Evolutionary conservation across 2,113 vertebrate species (phyloP).

Genomic region (Lota lota): DNA sequence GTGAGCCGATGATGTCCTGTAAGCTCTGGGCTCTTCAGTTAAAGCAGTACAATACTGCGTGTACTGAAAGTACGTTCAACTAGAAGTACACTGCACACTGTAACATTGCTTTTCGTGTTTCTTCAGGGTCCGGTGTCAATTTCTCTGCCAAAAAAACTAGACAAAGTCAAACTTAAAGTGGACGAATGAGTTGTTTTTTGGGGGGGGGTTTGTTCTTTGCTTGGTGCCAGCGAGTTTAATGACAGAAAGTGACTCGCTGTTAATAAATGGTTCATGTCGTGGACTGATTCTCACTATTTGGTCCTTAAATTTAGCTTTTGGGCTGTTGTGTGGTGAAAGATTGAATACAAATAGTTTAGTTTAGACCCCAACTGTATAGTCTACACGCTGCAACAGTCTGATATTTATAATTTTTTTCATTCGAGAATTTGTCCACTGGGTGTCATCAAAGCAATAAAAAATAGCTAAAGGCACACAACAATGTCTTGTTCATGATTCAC

Average conservation of each 20-base stretch:
- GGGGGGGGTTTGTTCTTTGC: constrained; percentile 17
- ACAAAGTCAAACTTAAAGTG: constrained; percentile 10
- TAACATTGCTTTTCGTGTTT: background rate
- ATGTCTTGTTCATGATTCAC: constrained; percentile 55
- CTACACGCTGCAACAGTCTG: background rate
- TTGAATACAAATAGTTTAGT: background rate
- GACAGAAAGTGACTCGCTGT: constrained; percentile 32
- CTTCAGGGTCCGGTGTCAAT: constrained; percentile 22
- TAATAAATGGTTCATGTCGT: constrained; percentile 12
- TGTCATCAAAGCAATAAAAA: constrained; percentile 68
- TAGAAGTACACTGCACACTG: background rate
- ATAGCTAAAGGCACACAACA: constrained; percentile 42
- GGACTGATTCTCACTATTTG: constrained; percentile 14
- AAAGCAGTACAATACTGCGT: background rate
- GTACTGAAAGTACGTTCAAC: background rate
- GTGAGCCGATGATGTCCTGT: constrained; percentile 24
- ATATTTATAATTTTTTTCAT: background rate
- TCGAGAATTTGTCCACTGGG: constrained; percentile 67
- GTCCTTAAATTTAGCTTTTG: background rate
- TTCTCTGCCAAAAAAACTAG: constrained; percentile 52
- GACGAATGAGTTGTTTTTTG: constrained; percentile 5
- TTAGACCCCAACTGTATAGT: background rate
- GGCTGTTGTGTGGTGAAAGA: background rate
- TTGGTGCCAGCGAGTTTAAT: constrained; percentile 19
- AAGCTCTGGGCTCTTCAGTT: background rate